Evolutionary conservation across 2,888 invertebrate species (phyloP), one percentile per base, ranked within the genome.

Genomic region (Acronicta alni): DNA sequence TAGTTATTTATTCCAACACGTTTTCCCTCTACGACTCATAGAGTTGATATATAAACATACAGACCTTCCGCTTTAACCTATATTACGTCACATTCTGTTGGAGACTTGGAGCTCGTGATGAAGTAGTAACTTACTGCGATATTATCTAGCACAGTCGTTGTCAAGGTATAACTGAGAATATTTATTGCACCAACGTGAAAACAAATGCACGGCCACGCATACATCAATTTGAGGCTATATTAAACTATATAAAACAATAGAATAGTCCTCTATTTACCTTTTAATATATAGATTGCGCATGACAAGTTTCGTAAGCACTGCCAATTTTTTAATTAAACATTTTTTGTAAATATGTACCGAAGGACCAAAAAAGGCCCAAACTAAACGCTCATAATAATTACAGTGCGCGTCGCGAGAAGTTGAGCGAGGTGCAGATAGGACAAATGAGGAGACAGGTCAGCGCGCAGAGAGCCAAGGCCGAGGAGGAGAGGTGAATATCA

Each of bases 401-500:
- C 85, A 95, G 95, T 89, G 93, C 95, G 84, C 95, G 95, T 71
- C 95, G 95, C 87, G 97, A 97, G 92, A 96, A 96, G 89, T 95
- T 97, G 85, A 96, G 97, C 92, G 97, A 97, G 90, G 96, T 96
- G 86, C 97, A 97, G 91, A 96, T 97, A 90, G 96, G 96, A 81
- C 96, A 97, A 94, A 97, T 97, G 97, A 95, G 97, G 89, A 95
- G 96, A 85, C 97, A 97, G 91, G 97, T 97, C 86, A 95, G 96
- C 91, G 96, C 96, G 88, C 97, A 97, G 93, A 95, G 97, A 85
- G 96, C 96, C 92, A 97, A 97, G 93, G 97, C 96, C 84, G 97
- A 97, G 92, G 96, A 97, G 91, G 97, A 97, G 95, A 97, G 97
- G 97, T 97, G 96, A 95, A 75, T 84, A 84, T 77, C 53, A 63